Conservation (phyloP, 2,113 vertebrate species). For the Cyphomyrus plagiostoma region DNA sequence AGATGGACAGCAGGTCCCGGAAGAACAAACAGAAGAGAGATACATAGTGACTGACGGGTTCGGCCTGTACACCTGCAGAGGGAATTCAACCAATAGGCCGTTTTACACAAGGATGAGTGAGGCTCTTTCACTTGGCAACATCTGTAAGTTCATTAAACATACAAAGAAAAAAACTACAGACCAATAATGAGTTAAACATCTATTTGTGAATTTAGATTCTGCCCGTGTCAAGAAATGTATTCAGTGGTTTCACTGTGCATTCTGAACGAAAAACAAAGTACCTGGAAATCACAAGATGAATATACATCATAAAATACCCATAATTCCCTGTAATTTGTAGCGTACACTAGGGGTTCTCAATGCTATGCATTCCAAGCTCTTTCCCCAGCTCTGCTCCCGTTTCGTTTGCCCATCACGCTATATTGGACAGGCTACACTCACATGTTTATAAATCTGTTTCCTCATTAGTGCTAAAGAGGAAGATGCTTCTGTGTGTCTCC, state of each 20-base stretch:
- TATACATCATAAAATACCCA: too few species aligned
- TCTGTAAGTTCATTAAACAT: background rate
- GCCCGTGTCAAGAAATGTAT: too few species aligned
- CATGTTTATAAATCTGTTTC: background rate
- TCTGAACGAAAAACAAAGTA: too few species aligned
- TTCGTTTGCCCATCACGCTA: background rate
- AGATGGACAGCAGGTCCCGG: conserved; percentile 1
- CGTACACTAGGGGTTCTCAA: too few species aligned
- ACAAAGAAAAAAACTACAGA: background rate
- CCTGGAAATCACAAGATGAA: too few species aligned
- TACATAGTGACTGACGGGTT: background rate
- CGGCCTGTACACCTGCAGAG: conserved; percentile 1
- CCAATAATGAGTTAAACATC: too few species aligned
- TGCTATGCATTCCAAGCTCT: too few species aligned
- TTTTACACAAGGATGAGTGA: background rate
- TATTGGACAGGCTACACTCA: background rate
- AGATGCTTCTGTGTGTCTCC: background rate
- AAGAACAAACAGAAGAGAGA: background rate
- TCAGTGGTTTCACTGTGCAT: too few species aligned
- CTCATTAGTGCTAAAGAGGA: conserved; percentile 1
- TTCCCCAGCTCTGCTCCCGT: background rate
- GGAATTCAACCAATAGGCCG: background rate
- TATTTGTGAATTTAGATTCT: background rate
- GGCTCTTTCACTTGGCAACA: background rate
- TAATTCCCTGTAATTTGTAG: background rate